Percentiles rank a stretch among this genome's conserved stretches.
phyloP scores from a whole-genome alignment of 2,113 vertebrate genomes.

The Otocyon megalotis region DNA sequence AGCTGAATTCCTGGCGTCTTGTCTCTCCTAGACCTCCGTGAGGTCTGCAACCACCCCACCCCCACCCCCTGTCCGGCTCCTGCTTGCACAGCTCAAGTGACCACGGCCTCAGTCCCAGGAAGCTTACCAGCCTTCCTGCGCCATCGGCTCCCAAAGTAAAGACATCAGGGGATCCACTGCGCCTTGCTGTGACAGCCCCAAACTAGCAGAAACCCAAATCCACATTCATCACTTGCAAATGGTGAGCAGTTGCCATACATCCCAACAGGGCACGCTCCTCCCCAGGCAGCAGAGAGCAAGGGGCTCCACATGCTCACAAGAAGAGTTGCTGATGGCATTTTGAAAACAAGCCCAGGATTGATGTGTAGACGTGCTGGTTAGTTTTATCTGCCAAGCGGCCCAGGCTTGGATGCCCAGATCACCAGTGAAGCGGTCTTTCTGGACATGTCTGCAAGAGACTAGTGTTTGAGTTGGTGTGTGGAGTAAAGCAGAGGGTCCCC shows the following conservation, averaged over 20 bases:
- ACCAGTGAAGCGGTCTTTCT: not conserved
- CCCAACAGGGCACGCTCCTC: fast-evolving
- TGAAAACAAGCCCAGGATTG: not conserved
- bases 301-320: fast-evolving
- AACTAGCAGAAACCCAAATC: not conserved
- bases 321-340: too few species aligned
- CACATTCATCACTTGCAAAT: fast-evolving
- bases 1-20: not conserved
- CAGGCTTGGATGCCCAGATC: not conserved
- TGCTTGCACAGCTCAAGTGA: not conserved
- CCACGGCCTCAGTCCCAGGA: not conserved
- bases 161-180: fast-evolving
- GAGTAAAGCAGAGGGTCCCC: not conserved
- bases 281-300: not conserved
- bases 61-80: not conserved
- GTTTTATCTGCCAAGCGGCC: too few species aligned
- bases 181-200: not conserved
- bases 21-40: fast-evolving
- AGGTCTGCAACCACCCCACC: not conserved
- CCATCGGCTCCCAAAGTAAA: not conserved
- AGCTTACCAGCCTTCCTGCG: not conserved
- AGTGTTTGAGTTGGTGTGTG: fast-evolving
- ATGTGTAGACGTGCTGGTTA: not conserved
- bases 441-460: not conserved
- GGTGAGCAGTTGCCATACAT: fast-evolving